phyloP scores from a whole-genome alignment of 2,797 vertebrate species.

The Gymnothorax javanicus region DNA sequence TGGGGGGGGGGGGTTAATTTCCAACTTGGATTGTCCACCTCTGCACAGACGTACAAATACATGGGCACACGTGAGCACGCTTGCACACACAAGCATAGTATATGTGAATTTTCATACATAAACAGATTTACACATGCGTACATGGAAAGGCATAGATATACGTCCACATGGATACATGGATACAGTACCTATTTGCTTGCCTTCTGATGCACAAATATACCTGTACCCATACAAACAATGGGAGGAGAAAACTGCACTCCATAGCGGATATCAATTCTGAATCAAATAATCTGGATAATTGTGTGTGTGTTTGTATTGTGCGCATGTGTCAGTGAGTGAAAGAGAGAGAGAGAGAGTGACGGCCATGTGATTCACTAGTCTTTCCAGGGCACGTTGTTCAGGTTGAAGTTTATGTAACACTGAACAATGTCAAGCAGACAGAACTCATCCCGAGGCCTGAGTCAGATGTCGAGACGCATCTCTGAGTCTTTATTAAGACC shows the following conservation, averaged over 20 bases:
- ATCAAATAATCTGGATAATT: neutral
- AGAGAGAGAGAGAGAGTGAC: neutral
- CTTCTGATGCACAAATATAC: neutral
- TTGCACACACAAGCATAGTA: neutral
- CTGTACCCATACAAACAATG: neutral
- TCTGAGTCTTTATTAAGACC: neutral
- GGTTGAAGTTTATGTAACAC: neutral
- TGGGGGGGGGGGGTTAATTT: too few species aligned
- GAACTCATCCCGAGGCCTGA: neutral
- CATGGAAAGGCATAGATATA: neutral
- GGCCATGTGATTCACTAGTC: neutral
- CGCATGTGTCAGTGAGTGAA: neutral
- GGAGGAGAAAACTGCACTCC: neutral
- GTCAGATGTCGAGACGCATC: constrained; percentile 16
- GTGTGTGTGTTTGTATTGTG: neutral
- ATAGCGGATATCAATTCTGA: neutral
- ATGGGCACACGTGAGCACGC: neutral
- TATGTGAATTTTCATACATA: neutral
- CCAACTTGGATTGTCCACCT: too few species aligned
- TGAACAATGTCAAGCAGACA: neutral
- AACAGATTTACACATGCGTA: neutral
- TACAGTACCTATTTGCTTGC: neutral
- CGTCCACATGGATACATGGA: neutral
- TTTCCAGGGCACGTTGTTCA: neutral
- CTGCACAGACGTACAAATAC: too few species aligned